phyloP scores from a whole-genome alignment of 2,888 invertebrate genomes.

The Octodonta nipae region DNA sequence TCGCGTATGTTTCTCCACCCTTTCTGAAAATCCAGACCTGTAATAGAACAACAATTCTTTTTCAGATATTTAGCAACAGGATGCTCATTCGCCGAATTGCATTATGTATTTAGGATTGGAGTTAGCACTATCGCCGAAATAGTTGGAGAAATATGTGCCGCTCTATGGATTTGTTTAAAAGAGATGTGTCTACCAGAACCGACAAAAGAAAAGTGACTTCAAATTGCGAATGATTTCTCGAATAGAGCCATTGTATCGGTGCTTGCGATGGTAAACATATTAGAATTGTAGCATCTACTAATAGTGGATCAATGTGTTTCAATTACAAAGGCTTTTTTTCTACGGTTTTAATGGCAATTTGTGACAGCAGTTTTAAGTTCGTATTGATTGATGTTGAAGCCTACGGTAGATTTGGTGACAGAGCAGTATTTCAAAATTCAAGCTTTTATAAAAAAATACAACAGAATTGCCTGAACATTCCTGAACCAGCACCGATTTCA shows the following conservation, averaged over 20 bases:
- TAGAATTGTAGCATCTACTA: background rate
- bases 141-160: background rate
- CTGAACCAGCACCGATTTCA: background rate
- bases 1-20: background rate
- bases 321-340: conserved; percentile 4
- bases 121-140: background rate
- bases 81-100: conserved; percentile 2
- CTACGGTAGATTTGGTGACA: conserved; percentile 2
- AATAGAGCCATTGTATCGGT: background rate
- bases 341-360: conserved; percentile 1
- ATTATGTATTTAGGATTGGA: background rate
- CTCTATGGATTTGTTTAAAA: conserved; percentile 2
- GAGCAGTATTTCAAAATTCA: background rate
- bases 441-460: background rate
- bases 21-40: background rate
- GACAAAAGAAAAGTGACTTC: background rate
- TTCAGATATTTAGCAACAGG: background rate
- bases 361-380: conserved; percentile 2
- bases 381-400: conserved; percentile 2
- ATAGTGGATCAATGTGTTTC: background rate
- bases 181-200: background rate
- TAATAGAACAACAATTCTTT: background rate
- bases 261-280: conserved; percentile 1
- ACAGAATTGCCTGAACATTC: background rate
- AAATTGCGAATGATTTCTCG: background rate